Base-by-base conservation (phyloP, 2,888 invertebrate genomes). In the Scaptomyza caliginosa region DNA sequence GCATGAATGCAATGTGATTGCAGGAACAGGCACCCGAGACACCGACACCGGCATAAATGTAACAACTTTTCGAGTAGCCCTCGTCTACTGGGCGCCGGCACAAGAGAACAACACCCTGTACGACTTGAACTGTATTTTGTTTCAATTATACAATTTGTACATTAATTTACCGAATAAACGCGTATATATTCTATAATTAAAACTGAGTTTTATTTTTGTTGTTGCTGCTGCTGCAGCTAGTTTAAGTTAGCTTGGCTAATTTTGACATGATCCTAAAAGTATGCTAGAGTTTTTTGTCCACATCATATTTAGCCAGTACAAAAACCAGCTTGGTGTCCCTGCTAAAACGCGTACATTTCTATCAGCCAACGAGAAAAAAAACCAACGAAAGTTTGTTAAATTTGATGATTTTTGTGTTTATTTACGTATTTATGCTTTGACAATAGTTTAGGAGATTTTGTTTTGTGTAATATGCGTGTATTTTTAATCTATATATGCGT, bases 21-120 rank as follows among this genome's bases (percentile, higher is more conserved):
- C 73, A 88, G 86, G 86, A 86, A 68, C 86, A 80, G 57, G 82
- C 86, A 34, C 79, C 86, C 56, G 88, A 88, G 70, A 86, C 83
- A 42, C 79, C 81, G 52, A 65, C 73, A 55, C 80, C 85, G 67
- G 78, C 84, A 58, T 86, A 84, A 76, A 16, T n/a, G n/a, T n/a
- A 17, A 8, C 38, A 17, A 32, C 54, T 42, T 8, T n/a, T 50
- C 24, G 40, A 42, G 26, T 26, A 32, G n/a, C 19, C 21, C 38
- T 60, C 58, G 28, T 24, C 19, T n/a, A 46, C 19, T 49, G 48
- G 49, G 11, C 13, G 17, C 26, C 24, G 28, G 36, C 24, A 24
- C 34, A 36, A 34, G 8, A 8, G n/a, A 30, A n/a, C 3, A 32
- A 32, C n/a, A n/a, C 13, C 32, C 32, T 32, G 26, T 10, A 34